These are phyloP conservation scores for Chascanopsetta lugubris DNA, from an alignment of 2,113 vertebrate genomes.

Conservation along the genomic window DNA sequence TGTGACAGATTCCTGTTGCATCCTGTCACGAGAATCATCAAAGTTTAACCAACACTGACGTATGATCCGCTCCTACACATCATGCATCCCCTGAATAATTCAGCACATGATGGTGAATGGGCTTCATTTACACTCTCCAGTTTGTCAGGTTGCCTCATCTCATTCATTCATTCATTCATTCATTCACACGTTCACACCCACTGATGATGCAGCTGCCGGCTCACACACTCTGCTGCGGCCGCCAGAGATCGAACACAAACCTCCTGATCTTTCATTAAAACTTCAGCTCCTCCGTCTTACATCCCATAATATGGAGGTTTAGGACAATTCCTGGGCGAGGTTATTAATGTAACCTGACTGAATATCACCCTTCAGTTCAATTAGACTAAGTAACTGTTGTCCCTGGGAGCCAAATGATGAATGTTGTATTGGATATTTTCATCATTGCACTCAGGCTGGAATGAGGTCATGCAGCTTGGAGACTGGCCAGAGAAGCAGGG, in stretches of 20 bases:
- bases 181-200: neutral
- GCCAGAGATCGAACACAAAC: neutral
- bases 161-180: neutral
- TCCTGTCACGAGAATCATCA: neutral
- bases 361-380: neutral
- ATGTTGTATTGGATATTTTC: neutral
- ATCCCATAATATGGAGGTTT: neutral
- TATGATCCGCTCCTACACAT: neutral
- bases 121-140: neutral
- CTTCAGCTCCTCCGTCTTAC: neutral
- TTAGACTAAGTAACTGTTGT: neutral
- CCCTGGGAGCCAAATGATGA: neutral
- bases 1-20: neutral
- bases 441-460: neutral
- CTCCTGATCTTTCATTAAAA: neutral
- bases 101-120: neutral
- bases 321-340: neutral
- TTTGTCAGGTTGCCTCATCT: neutral
- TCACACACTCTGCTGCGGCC: too few species aligned
- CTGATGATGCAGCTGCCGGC: neutral
- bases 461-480: neutral
- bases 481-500: neutral
- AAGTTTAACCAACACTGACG: neutral
- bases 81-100: neutral
- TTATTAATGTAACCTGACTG: neutral